phyloP scores from a whole-genome alignment of 2,888 invertebrate genomes.

The Drosophila sordidapex region DNA sequence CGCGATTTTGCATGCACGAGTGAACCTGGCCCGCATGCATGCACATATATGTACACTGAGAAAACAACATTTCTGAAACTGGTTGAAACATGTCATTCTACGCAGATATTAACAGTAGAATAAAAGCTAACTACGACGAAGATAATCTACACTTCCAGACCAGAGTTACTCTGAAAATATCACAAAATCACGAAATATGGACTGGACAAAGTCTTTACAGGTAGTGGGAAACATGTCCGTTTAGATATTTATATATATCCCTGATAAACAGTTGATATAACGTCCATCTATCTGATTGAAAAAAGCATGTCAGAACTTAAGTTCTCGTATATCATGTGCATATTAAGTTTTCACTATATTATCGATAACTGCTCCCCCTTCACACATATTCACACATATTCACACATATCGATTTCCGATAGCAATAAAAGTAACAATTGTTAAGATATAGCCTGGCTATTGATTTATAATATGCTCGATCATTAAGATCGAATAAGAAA shows the following conservation, averaged over 20 bases:
- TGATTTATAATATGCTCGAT: background rate
- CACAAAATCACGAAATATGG: background rate
- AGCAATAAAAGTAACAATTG: background rate
- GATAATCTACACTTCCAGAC: background rate
- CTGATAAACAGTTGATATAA: too few species aligned
- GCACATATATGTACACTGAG: slow-evolving; percentile 10
- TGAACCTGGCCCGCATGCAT: slow-evolving; percentile 36
- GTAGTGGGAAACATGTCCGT: background rate
- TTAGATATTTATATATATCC: background rate
- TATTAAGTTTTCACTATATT: background rate
- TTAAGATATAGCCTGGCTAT: background rate
- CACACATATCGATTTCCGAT: background rate
- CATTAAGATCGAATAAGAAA: background rate
- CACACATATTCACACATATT: background rate
- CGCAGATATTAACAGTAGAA: background rate
- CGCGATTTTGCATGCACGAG: slow-evolving; percentile 68
- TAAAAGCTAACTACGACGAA: background rate
- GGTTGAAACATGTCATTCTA: background rate
- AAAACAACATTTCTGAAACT: background rate
- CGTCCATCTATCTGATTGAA: background rate
- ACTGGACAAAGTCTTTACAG: background rate
- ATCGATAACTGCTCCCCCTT: background rate
- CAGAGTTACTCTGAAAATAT: background rate
- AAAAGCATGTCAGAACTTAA: too few species aligned
- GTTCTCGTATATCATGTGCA: background rate